Base-by-base conservation (phyloP, 2,113 vertebrate genomes). In the Dromiciops gliroides region DNA sequence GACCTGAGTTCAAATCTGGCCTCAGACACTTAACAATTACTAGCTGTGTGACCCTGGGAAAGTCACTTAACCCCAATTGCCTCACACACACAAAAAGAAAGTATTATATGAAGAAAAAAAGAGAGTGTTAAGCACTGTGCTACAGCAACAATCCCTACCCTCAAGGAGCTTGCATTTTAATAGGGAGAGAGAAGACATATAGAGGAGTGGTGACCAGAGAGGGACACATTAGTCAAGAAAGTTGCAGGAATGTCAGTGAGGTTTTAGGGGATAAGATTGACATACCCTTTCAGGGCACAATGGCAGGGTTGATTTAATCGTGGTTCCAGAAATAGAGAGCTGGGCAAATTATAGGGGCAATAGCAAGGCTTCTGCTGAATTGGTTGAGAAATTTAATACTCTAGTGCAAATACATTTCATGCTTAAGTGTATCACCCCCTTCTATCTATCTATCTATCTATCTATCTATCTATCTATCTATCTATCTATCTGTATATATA, bases 401-500 rank as follows among this genome's bases (percentile, higher is more conserved):
- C 92, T 67, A 31, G 91, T 75, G 44, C 28, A 92, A 31, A 95
- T 25, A 90, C 0, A 92, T 90, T 23, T 8, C 48, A 51, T 48
- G 48, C 92, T 14, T n/a, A 93, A 92, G 75, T 88, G 92, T 92
- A 94, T 94, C 31, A 95, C 22, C 90, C 3, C 16, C 90, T 92
- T 26, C 93, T n/a, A n/a, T n/a, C n/a, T n/a, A n/a, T n/a, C n/a
- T n/a, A n/a, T n/a, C n/a, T n/a, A n/a, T n/a, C n/a, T n/a, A n/a
- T n/a, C n/a, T n/a, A n/a, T n/a, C n/a, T n/a, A n/a, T n/a, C n/a
- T n/a, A n/a, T n/a, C n/a, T n/a, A n/a, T n/a, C n/a, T n/a, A n/a
- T n/a, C n/a, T n/a, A n/a, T n/a, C n/a, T n/a, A n/a, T n/a, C n/a
- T n/a, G n/a, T n/a, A n/a, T n/a, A n/a, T n/a, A n/a, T n/a, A n/a